Base-by-base conservation (phyloP, 1,140 invertebrate genomes). In the Pachyrhynchus sulphureomaculatus region DNA sequence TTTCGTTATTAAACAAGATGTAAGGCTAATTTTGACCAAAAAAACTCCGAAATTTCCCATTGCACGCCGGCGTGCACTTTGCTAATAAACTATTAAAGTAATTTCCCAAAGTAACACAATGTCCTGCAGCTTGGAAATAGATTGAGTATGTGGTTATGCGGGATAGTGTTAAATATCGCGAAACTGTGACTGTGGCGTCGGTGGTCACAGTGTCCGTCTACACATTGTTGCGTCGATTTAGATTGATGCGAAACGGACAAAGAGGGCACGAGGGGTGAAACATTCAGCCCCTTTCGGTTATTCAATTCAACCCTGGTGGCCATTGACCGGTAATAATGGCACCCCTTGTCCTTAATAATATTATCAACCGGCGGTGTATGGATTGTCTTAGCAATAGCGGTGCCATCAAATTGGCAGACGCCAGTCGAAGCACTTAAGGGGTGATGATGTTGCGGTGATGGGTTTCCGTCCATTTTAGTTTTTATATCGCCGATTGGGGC, bases 391-490 rank as follows among this genome's bases (percentile, higher is more conserved):
- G 64, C 41, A 17, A 61, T 54, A 48, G 37, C 63, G 41, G 53
- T 49, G 64, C 53, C 64, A 66, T 66, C 59, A 62, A 66, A 66
- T 52, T 58, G 64, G 59, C 64, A 56, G 58, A 57, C 58, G 59
- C 64, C 49, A 51, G 54, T 49, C 48, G 41, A 29, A 58, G 64
- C 64, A 66, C 64, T 66, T 66, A 66, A 61, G 64, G 58, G 64
- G 64, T 61, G 59, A 52, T 66, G 54, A 55, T 54, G 60, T 58
- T 66, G 65, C 60, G 65, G 60, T 57, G 54, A 65, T 63, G 63
- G 55, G 53, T 69, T 69, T 68, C 68, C 63, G 59, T 68, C 66
- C 60, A 66, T 67, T 64, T 52, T 42, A 61, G 61, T 68, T 69
- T 69, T 69, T 69, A 68, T 69, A 68, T 69, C 53, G 36, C 37